Conservation (phyloP, 2,797 vertebrate species). For the Xerus rutilus region DNA sequence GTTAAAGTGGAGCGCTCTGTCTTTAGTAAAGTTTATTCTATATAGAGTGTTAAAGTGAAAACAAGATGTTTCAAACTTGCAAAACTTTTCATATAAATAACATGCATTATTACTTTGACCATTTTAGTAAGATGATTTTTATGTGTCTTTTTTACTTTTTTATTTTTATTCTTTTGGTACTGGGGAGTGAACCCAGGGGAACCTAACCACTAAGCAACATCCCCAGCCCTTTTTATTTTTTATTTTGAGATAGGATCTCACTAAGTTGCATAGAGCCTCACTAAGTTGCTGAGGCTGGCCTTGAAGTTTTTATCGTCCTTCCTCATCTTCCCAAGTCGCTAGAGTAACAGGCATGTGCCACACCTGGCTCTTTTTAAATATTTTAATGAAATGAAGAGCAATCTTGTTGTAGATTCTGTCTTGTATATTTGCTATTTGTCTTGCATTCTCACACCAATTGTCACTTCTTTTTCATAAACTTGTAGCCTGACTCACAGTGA, state of each 20-base stretch:
- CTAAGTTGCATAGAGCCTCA: no score
- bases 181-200: no score
- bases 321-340: no score
- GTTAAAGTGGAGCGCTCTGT: not conserved
- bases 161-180: no score
- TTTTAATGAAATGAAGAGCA: conserved; percentile 58
- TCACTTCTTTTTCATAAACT: conserved; percentile 78
- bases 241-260: no score
- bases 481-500: conserved; percentile 78
- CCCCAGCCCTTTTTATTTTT: no score
- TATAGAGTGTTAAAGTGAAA: not conserved
- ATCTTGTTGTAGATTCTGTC: not conserved
- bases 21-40: not conserved
- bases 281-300: no score
- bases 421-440: not conserved
- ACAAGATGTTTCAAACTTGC: not conserved
- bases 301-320: no score
- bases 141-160: not conserved
- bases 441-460: conserved; percentile 67
- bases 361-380: not conserved
- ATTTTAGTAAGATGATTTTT: not conserved
- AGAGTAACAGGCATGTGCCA: no score
- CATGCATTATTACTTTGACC: not conserved
- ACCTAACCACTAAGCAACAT: no score
- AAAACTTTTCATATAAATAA: not conserved